These are phyloP conservation scores for Gallinago stenura DNA, from an alignment of 2,797 vertebrate species.

Conservation along the genomic window DNA sequence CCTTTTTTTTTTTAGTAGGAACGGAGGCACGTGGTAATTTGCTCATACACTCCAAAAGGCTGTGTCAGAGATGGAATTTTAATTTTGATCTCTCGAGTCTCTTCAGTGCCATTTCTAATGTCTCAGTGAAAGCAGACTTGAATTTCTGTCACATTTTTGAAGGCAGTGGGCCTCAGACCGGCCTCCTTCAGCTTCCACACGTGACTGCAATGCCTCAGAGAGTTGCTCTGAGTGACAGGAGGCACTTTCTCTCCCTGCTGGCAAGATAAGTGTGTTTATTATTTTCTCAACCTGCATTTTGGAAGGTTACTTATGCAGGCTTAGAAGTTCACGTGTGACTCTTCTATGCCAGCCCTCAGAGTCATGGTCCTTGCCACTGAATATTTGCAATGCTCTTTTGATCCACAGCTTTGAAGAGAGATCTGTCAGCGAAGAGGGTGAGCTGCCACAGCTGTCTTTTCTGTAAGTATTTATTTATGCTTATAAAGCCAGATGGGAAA, in stretches of 20 bases:
- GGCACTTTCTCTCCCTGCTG: not conserved
- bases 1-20: not conserved
- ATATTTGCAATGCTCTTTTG: slow-evolving; percentile 30
- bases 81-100: slow-evolving; percentile 25
- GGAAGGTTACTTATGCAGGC: slow-evolving; percentile 22
- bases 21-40: not conserved
- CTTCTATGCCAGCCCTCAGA: not conserved
- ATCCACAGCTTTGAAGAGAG: slow-evolving; percentile 49
- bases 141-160: slow-evolving; percentile 43
- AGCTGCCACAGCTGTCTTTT: slow-evolving; percentile 29
- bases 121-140: slow-evolving; percentile 12
- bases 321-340: slow-evolving; percentile 5
- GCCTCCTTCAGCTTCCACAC: not conserved
- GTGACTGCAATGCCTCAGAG: not conserved
- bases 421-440: slow-evolving; percentile 24
- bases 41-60: slow-evolving; percentile 11
- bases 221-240: slow-evolving; percentile 12
- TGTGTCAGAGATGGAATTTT: slow-evolving; percentile 41
- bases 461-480: slow-evolving; percentile 2
- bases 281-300: slow-evolving; percentile 17
- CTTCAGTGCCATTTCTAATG: not conserved
- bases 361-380: slow-evolving; percentile 12
- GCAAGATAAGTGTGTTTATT: slow-evolving; percentile 31
- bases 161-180: not conserved
- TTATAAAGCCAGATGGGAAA: slow-evolving; percentile 32